A percentile compares a stretch with the other conserved stretches of the same genome.
phyloP scores from a whole-genome alignment of 2,797 vertebrate genomes.

The Emydoidea blandingii region DNA sequence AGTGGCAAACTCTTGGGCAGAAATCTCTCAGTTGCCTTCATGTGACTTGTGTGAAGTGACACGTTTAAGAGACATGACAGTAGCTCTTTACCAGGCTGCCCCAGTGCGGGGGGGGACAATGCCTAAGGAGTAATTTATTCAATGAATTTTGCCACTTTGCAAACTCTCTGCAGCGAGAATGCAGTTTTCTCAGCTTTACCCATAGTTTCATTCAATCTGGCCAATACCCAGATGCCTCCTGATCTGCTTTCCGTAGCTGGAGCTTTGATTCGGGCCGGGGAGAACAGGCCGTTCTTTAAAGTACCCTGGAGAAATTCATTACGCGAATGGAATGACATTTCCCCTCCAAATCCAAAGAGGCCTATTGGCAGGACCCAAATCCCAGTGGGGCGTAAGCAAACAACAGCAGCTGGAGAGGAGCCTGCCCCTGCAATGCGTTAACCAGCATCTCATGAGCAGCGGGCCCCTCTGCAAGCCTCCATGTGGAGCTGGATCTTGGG shows the following conservation, averaged over 20 bases:
- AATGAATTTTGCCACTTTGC: not conserved
- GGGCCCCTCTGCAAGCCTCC: not conserved
- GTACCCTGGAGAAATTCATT: not conserved
- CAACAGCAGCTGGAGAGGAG: not conserved
- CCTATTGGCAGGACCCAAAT: not conserved
- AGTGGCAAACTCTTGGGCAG: not conserved
- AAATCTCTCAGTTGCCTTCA: not conserved
- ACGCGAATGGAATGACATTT: not conserved
- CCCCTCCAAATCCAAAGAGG: not conserved
- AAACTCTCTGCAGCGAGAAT: not conserved
- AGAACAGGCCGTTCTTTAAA: not conserved
- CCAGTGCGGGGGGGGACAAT: not conserved
- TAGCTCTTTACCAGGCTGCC: not conserved
- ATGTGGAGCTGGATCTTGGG: not conserved
- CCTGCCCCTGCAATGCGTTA: not conserved
- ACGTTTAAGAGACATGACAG: not conserved
- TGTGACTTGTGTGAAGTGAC: too few relatives aligned
- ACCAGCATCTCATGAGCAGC: not conserved
- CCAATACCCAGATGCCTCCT: not conserved
- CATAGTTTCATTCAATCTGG: not conserved
- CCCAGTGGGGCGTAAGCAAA: rapidly evolving
- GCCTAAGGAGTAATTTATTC: rapidly evolving
- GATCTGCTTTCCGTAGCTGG: not conserved
- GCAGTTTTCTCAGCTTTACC: not conserved
- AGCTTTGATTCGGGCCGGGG: not conserved